phyloP scores from a whole-genome alignment of 2,797 vertebrate species.

The Corythornis leucogaster region DNA sequence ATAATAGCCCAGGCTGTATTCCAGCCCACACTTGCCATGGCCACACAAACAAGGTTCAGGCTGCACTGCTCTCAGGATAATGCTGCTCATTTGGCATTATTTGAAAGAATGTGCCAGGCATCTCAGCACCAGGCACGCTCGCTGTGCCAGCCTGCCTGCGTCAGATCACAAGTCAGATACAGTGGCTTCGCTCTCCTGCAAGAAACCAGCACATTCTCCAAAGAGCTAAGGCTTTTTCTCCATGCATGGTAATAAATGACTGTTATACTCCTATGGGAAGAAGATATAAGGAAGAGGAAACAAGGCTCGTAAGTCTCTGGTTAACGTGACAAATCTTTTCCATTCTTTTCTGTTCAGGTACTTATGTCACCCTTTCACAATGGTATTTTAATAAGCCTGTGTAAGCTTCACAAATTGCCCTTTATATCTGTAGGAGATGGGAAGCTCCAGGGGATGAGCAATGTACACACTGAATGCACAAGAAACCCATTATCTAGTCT shows the following conservation, averaged over 20 bases:
- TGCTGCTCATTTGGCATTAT: slow-evolving; percentile 44
- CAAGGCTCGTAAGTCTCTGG: neutral
- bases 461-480: neutral
- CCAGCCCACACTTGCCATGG: slow-evolving; percentile 67
- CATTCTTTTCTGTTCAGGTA: neutral
- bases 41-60: slow-evolving; percentile 36
- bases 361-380: slow-evolving; percentile 11
- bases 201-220: neutral
- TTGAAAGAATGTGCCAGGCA: slow-evolving; percentile 34
- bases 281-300: neutral
- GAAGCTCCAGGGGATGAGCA: slow-evolving; percentile 32
- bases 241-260: neutral
- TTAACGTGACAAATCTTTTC: neutral
- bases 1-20: slow-evolving; percentile 36
- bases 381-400: slow-evolving; percentile 22
- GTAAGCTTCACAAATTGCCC: slow-evolving; percentile 29
- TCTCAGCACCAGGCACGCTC: neutral
- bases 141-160: neutral
- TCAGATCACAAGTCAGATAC: neutral
- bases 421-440: neutral
- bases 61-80: neutral
- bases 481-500: neutral
- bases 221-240: neutral
- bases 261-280: neutral
- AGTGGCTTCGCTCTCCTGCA: neutral